Base-by-base conservation (phyloP, 2,113 vertebrate genomes). In the Taurulus bubalis region DNA sequence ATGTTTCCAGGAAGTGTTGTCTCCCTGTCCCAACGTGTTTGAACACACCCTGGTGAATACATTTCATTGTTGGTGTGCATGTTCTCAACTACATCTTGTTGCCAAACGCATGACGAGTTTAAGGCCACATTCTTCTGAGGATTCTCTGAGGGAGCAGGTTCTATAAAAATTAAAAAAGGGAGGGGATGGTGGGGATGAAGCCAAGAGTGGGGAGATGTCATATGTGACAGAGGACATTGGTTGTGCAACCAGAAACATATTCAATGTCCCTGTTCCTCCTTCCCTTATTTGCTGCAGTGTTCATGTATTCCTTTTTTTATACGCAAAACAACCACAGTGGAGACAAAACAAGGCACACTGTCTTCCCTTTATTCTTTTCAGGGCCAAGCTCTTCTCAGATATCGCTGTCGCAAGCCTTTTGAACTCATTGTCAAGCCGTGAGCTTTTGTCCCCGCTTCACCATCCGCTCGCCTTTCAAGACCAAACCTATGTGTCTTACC, bases 41-140 rank as follows among this genome's bases (percentile, higher is more conserved):
- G 9, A 85, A 30, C 92, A 91, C 91, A 84, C 92, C 93, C 80
- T 77, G 36, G 24, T 81, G 77, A 84, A 85, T 74, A 26, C 22
- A 28, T 70, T 67, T 66, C 65, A 65, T 24, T 67, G 0, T 49
- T 75, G 12, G 53, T 59, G 6, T 76, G 6, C 3, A n/a, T 53
- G 40, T 64, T 36, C 18, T 73, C 20, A 28, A 1, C 6, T 15
- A 30, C 6, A 14, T 47, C 60, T 63, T 62, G 18, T 70, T 51
- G 6, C 15, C 8, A 53, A 26, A 32, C 38, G 6, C 12, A 22
- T 77, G 20, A 34, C 55, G 14, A 58, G 24, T 38, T 20, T 10
- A 8, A 14, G 36, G 20, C 24, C 51, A 38, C 63, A 62, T 34
- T 26, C 58, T 71, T 83, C 30, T 20, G 75, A 7, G 16, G 8